Evolutionary conservation across 2,888 invertebrate species (phyloP).

Genomic region (Sinohyriopsis cumingii): DNA sequence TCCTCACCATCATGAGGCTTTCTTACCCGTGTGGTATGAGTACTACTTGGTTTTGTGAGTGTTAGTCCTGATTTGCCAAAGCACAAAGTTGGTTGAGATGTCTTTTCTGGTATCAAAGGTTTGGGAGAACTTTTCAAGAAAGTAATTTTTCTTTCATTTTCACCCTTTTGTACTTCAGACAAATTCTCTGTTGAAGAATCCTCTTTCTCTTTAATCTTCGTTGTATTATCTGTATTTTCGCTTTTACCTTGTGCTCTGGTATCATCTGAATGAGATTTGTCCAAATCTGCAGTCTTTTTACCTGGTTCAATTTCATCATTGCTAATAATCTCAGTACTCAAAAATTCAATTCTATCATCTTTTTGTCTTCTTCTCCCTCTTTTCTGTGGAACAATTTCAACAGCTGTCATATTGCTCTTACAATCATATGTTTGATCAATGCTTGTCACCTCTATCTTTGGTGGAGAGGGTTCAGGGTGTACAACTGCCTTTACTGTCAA

Average conservation of each 20-base stretch:
- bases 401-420: background rate
- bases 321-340: background rate
- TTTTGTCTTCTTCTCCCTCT: slow-evolving; percentile 3
- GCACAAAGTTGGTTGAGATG: slow-evolving; percentile 42
- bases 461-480: background rate
- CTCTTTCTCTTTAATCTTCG: background rate
- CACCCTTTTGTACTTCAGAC: slow-evolving; percentile 3
- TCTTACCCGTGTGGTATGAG: slow-evolving; percentile 2
- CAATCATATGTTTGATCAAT: background rate
- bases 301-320: background rate
- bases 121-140: slow-evolving; percentile 7
- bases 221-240: background rate
- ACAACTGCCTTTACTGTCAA: slow-evolving; percentile 2
- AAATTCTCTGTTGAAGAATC: background rate
- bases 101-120: slow-evolving; percentile 15
- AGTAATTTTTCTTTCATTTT: slow-evolving; percentile 5
- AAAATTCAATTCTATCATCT: background rate
- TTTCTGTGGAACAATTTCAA: background rate
- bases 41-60: slow-evolving; percentile 21
- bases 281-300: background rate
- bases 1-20: background rate
- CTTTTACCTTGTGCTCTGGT: slow-evolving; percentile 1
- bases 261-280: slow-evolving; percentile 4
- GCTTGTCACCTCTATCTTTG: background rate
- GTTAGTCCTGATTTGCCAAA: slow-evolving; percentile 38